phyloP scores from a whole-genome alignment of 2,797 vertebrate genomes.

The Cottoperca gobio region DNA sequence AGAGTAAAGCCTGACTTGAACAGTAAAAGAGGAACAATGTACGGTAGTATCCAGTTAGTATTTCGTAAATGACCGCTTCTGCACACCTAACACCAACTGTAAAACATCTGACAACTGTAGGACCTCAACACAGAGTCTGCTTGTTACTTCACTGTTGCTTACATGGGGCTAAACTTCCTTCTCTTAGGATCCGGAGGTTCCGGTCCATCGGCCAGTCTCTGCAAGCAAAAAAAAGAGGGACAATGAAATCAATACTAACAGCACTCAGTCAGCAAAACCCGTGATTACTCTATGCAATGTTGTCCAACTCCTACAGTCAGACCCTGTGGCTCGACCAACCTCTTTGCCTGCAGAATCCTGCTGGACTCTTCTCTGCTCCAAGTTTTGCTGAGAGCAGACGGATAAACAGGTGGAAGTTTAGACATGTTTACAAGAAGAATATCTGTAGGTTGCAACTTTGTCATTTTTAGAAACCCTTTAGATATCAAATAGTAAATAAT shows the following conservation, averaged over 20 bases:
- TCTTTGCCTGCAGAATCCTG: constrained; percentile 86
- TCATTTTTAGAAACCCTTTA: neutral
- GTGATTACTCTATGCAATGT: neutral
- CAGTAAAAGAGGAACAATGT: neutral
- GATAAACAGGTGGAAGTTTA: constrained; percentile 5
- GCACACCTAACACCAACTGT: neutral
- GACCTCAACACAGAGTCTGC: neutral
- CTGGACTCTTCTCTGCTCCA: constrained; percentile 89
- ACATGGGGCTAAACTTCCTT: constrained; percentile 86
- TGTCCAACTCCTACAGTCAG: neutral
- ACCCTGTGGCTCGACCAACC: constrained; percentile 73
- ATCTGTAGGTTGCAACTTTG: neutral
- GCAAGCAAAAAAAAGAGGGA: constrained; percentile 37
- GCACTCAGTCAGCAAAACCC: neutral
- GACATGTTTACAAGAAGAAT: neutral
- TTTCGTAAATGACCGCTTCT: neutral
- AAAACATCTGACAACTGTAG: neutral
- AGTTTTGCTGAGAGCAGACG: constrained; percentile 87
- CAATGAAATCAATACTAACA: neutral
- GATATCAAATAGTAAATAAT: neutral
- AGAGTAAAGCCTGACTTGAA: neutral
- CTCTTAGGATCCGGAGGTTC: constrained; percentile 88
- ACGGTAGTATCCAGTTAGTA: neutral
- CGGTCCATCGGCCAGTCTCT: constrained; percentile 81
- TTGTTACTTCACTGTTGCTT: constrained; percentile 53